phyloP scores from a whole-genome alignment of 2,113 vertebrate genomes.

The Podocnemis expansa region DNA sequence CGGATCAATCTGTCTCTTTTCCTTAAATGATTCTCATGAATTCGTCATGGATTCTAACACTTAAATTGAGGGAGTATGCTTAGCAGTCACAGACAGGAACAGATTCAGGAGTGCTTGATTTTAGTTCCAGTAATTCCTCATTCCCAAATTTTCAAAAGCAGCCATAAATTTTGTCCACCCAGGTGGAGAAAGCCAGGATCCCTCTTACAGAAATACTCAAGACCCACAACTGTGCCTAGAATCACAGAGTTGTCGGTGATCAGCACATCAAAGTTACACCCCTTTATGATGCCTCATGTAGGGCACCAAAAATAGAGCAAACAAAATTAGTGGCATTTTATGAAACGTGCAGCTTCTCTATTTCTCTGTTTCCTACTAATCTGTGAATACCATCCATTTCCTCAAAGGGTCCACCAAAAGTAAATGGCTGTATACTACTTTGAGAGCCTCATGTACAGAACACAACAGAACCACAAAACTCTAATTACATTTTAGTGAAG shows the following conservation, averaged over 20 bases:
- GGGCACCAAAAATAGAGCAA: not conserved
- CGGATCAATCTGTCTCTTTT: not conserved
- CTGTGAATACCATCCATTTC: not conserved
- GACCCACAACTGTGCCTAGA: rapidly evolving
- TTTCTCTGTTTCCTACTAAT: rapidly evolving
- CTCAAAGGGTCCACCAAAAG: constrained; percentile 33
- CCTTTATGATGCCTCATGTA: not conserved
- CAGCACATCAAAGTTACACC: not conserved
- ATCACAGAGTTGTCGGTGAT: not conserved
- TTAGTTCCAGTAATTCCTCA: not conserved
- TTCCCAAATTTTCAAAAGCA: not conserved
- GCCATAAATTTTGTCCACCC: not conserved
- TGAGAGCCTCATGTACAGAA: not conserved
- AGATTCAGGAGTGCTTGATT: not conserved
- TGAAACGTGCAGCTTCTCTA: not conserved
- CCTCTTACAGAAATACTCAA: not conserved
- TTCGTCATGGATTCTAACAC: not conserved
- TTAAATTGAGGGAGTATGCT: not conserved
- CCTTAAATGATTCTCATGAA: not conserved
- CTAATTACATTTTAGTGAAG: not conserved
- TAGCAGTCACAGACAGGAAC: not conserved
- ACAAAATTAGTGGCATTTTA: not conserved
- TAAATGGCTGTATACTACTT: not conserved
- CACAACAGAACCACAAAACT: not conserved
- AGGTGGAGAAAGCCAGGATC: not conserved